phyloP scores from a whole-genome alignment of 1,140 invertebrate species.

The Dinothrombium tinctorium region DNA sequence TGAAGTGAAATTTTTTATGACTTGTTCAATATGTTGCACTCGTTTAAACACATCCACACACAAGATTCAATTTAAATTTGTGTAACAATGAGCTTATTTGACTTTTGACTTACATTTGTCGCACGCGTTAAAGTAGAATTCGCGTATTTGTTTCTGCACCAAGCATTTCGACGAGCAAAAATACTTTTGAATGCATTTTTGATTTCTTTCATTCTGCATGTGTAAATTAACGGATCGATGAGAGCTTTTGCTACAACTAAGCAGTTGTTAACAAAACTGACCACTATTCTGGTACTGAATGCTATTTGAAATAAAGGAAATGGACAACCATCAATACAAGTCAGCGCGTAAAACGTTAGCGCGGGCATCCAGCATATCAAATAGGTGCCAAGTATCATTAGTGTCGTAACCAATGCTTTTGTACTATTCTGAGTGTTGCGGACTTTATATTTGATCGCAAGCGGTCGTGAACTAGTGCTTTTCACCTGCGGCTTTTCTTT shows the following conservation, averaged over 20 bases:
- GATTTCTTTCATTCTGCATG: constrained; percentile 37
- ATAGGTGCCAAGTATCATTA: constrained; percentile 39
- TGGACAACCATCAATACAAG: constrained; percentile 24
- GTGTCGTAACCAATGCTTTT: constrained; percentile 38
- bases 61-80: too few species aligned
- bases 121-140: too few species aligned
- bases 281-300: constrained; percentile 1
- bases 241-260: constrained; percentile 36
- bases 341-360: constrained; percentile 26
- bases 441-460: background rate
- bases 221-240: constrained; percentile 41
- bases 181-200: constrained; percentile 14
- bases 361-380: constrained; percentile 38
- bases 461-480: background rate
- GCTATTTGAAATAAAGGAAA: constrained; percentile 7
- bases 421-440: constrained; percentile 18
- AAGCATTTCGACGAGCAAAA: too few species aligned
- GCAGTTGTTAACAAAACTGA: constrained; percentile 15
- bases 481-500: background rate
- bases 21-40: too few species aligned
- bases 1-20: too few species aligned
- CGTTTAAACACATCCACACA: too few species aligned
- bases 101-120: too few species aligned
- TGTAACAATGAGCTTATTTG: too few species aligned
- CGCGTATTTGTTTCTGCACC: too few species aligned